Conservation (phyloP, 1,140 invertebrate species). For the Diprion similis region DNA sequence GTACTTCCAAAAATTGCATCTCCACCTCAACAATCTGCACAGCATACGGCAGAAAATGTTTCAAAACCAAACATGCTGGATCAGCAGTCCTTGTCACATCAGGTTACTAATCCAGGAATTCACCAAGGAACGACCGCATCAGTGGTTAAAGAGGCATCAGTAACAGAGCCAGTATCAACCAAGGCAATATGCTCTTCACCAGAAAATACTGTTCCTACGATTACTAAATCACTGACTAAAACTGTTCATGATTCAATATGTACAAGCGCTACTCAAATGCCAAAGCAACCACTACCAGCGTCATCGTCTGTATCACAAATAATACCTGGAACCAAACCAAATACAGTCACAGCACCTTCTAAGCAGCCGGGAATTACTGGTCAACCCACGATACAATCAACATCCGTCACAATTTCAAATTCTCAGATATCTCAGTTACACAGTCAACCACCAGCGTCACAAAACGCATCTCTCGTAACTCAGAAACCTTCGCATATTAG, state of each 20-base stretch:
- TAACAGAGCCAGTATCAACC: constrained; percentile 44
- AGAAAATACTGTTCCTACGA: constrained; percentile 49
- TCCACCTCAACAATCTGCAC: constrained; percentile 20
- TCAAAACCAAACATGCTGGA: constrained; percentile 26
- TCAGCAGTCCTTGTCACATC: constrained; percentile 12
- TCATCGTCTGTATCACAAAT: constrained; percentile 25
- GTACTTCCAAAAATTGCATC: constrained; percentile 52
- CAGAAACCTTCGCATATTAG: constrained; percentile 27
- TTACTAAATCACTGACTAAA: constrained; percentile 61
- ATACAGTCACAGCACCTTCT: constrained; percentile 25
- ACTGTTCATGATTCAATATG: background rate
- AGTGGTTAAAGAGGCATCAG: constrained; percentile 35
- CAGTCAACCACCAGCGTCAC: constrained; percentile 26
- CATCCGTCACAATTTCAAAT: constrained; percentile 16
- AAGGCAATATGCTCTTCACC: constrained; percentile 31
- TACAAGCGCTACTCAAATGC: constrained; percentile 22
- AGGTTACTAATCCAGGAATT: constrained; percentile 3
- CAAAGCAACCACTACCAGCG: constrained; percentile 35
- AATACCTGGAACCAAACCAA: constrained; percentile 17
- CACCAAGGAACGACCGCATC: constrained; percentile 25
- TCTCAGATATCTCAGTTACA: constrained; percentile 26
- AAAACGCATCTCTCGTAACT: constrained; percentile 11
- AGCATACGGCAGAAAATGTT: constrained; percentile 25
- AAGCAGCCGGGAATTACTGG: constrained; percentile 25
- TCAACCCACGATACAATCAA: constrained; percentile 29